Conservation (phyloP, 2,797 vertebrate species). For the Coranthus polyacanthus region DNA sequence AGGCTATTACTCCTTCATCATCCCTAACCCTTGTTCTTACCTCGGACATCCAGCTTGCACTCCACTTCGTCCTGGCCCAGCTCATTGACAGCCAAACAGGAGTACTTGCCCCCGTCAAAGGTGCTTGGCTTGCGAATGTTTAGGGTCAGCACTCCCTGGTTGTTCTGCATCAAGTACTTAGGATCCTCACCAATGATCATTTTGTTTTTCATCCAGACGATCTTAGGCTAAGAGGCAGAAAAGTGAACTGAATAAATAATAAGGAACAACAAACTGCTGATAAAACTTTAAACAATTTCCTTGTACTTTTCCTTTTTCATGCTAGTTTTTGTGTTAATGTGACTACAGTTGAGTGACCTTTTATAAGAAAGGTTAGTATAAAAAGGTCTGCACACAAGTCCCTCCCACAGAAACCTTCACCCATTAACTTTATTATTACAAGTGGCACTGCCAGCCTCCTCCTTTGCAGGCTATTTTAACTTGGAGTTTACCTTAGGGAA, state of each 20-base stretch:
- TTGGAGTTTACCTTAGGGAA: constrained; percentile 86
- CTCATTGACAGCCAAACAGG: constrained; percentile 91
- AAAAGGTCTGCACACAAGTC: constrained; percentile 1
- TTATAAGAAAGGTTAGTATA: neutral
- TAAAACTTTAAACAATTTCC: too few species aligned
- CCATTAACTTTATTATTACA: constrained; percentile 15
- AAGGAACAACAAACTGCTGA: neutral
- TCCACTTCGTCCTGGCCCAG: constrained; percentile 92
- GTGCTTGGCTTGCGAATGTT: constrained; percentile 94
- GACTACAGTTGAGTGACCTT: constrained; percentile 5
- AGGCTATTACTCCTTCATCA: neutral
- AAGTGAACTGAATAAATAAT: neutral
- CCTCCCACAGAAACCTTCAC: constrained; percentile 1
- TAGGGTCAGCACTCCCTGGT: constrained; percentile 95
- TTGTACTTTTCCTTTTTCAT: neutral
- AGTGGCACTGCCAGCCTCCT: constrained; percentile 19
- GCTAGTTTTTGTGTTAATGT: neutral
- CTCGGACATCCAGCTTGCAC: constrained; percentile 91
- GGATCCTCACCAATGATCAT: constrained; percentile 92
- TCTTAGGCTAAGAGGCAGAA: constrained; percentile 87
- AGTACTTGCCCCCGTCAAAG: constrained; percentile 91
- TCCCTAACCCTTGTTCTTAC: constrained; percentile 81
- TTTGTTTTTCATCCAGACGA: constrained; percentile 96
- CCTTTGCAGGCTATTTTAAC: constrained; percentile 21
- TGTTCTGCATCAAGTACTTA: constrained; percentile 94